Conservation (phyloP, 2,113 vertebrate species). For the Ceyx margarethae region DNA sequence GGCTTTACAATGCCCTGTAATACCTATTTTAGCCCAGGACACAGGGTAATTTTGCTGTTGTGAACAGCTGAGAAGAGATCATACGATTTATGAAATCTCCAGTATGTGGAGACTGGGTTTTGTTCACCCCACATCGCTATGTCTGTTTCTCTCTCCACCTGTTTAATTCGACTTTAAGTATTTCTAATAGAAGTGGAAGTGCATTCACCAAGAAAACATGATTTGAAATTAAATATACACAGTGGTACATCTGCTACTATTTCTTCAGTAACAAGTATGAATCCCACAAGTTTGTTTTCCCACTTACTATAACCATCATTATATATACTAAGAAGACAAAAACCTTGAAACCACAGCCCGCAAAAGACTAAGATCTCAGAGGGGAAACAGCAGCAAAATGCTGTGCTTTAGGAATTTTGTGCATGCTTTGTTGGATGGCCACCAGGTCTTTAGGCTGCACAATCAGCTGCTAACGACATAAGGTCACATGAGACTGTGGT, state of each 20-base stretch:
- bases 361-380: neutral
- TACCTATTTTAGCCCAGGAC: neutral
- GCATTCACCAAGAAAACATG: neutral
- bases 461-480: neutral
- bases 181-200: neutral
- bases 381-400: neutral
- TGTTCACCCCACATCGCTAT: neutral
- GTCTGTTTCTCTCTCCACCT: neutral
- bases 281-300: neutral
- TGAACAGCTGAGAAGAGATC: neutral
- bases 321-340: neutral
- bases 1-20: neutral
- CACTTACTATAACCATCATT: neutral
- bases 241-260: neutral
- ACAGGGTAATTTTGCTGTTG: neutral
- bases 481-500: neutral
- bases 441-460: neutral
- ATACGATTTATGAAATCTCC: neutral
- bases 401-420: neutral
- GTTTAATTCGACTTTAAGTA: neutral
- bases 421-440: neutral
- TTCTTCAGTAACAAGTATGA: neutral
- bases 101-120: neutral
- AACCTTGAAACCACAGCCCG: neutral
- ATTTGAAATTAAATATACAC: neutral